phyloP scores from a whole-genome alignment of 2,797 vertebrate species.

The Eleutherodactylus coqui region DNA sequence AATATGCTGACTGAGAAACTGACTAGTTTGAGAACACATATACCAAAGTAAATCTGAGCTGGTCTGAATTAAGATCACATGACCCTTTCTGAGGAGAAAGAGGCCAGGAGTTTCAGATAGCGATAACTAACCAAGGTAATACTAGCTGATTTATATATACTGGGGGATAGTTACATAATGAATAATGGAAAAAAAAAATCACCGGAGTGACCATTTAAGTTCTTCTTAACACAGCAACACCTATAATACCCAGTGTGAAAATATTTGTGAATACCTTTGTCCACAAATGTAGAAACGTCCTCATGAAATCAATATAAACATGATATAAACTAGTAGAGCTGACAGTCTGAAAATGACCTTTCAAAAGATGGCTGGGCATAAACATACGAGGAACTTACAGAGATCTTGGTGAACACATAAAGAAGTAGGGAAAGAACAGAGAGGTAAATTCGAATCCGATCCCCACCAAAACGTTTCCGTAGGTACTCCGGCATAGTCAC shows the following conservation, averaged over 20 bases:
- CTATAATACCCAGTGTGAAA: background rate
- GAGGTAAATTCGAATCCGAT: constrained; percentile 90
- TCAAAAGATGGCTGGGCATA: background rate
- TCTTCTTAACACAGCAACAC: background rate
- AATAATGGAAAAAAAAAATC: too few relatives aligned
- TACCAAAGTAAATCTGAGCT: too few relatives aligned
- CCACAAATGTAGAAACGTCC: background rate
- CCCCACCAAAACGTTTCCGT: constrained; percentile 90
- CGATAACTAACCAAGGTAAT: too few relatives aligned
- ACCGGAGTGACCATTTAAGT: too few relatives aligned
- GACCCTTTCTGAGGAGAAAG: too few relatives aligned
- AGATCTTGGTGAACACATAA: constrained; percentile 90
- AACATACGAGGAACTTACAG: constrained; percentile 79
- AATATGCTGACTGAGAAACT: too few relatives aligned
- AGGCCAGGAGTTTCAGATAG: too few relatives aligned
- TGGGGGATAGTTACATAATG: too few relatives aligned
- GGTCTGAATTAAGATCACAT: too few relatives aligned
- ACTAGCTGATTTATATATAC: too few relatives aligned
- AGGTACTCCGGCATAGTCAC: constrained; percentile 95
- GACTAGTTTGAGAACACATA: too few relatives aligned
- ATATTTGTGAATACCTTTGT: background rate
- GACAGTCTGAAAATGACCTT: background rate
- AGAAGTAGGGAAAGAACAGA: constrained; percentile 88
- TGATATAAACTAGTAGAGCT: background rate
- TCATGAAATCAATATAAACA: background rate